These are phyloP conservation scores for Clamator glandarius DNA, from an alignment of 2,797 vertebrate genomes.

Conservation along the genomic window DNA sequence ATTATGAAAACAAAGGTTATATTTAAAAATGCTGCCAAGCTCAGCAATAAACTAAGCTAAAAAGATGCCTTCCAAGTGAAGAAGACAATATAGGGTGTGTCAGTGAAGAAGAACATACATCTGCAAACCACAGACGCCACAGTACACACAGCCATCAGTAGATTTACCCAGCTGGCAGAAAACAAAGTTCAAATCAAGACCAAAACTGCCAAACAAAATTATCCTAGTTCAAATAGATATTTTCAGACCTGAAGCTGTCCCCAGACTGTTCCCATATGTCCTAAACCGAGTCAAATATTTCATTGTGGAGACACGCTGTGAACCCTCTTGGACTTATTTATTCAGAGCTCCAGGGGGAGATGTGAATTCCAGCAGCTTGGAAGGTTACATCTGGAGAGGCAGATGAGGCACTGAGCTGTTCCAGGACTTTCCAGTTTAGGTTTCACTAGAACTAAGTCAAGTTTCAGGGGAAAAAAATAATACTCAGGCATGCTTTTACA, in stretches of 20 bases:
- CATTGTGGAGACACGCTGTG: background rate
- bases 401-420: background rate
- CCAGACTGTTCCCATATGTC: conserved; percentile 61
- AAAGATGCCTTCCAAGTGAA: background rate
- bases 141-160: background rate
- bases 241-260: conserved; percentile 57
- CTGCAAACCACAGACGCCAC: conserved; percentile 29
- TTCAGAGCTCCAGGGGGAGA: background rate
- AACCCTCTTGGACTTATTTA: background rate
- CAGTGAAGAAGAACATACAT: background rate
- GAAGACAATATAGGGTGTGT: conserved; percentile 40
- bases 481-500: background rate
- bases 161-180: conserved; percentile 47
- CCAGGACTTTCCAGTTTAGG: background rate
- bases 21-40: background rate
- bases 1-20: background rate
- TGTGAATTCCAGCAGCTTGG: conserved; percentile 30
- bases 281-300: conserved; percentile 14
- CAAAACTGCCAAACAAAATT: conserved; percentile 48
- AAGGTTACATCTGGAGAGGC: background rate
- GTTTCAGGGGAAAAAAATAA: background rate
- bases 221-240: background rate
- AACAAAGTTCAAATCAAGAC: conserved; percentile 24
- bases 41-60: background rate
- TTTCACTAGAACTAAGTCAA: background rate